These are phyloP conservation scores for Odontomyia ornata DNA, from an alignment of 2,888 invertebrate species.

Conservation along the genomic window DNA sequence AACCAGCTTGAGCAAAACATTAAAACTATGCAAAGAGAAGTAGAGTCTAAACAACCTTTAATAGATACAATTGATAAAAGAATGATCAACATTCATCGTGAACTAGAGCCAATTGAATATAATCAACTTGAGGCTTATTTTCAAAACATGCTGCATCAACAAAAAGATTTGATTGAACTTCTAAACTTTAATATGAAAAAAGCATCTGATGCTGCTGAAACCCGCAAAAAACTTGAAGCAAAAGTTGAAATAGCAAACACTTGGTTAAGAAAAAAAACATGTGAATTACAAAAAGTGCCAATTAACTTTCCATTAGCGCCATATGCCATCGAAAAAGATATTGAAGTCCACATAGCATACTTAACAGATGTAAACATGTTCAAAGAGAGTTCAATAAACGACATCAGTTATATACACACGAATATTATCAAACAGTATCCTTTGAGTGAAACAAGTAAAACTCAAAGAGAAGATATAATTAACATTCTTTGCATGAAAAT, in stretches of 20 bases:
- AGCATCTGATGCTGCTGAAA: constrained; percentile 74
- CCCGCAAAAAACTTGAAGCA: constrained; percentile 78
- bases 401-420: constrained; percentile 79
- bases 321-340: constrained; percentile 83
- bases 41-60: constrained; percentile 83
- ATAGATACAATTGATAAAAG: constrained; percentile 86
- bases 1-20: constrained; percentile 77
- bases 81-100: constrained; percentile 82
- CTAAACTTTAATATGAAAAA: constrained; percentile 79
- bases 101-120: constrained; percentile 85
- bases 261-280: constrained; percentile 82
- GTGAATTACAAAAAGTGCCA: constrained; percentile 75
- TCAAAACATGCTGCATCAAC: constrained; percentile 76
- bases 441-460: background rate
- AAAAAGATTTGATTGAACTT: constrained; percentile 75
- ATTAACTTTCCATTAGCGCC: constrained; percentile 83
- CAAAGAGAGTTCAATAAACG: constrained; percentile 76
- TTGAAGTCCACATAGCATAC: constrained; percentile 77
- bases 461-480: background rate
- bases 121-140: constrained; percentile 79
- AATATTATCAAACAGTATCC: constrained; percentile 70
- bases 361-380: constrained; percentile 81
- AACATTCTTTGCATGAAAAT: constrained; percentile 72
- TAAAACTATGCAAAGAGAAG: constrained; percentile 81
- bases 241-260: constrained; percentile 80